Conservation (phyloP, 1,140 invertebrate genomes). For the Amyelois transitella region DNA sequence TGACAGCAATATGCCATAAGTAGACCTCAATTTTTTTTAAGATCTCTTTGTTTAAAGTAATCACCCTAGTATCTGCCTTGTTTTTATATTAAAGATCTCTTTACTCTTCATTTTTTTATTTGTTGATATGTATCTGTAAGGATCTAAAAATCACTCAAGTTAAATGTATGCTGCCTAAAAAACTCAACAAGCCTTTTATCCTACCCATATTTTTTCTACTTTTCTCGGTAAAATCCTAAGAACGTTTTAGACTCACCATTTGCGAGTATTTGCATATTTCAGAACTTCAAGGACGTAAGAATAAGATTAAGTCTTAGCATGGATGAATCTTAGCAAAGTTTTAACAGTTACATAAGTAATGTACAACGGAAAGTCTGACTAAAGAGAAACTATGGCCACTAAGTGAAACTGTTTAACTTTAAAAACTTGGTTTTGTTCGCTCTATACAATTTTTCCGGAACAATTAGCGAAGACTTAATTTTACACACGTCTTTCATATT, state of each 20-base stretch:
- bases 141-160: too few relatives aligned
- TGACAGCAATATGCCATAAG: too few relatives aligned
- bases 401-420: background rate
- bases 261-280: background rate
- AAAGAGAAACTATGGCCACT: background rate
- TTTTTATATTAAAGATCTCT: too few relatives aligned
- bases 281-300: background rate
- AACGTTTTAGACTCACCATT: background rate
- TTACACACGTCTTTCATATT: background rate
- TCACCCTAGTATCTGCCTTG: too few relatives aligned
- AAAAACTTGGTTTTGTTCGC: background rate
- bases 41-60: too few relatives aligned
- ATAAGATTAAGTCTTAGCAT: background rate
- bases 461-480: background rate
- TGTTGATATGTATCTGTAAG: too few relatives aligned
- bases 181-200: too few relatives aligned
- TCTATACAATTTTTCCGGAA: background rate
- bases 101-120: too few relatives aligned
- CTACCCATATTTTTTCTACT: background rate
- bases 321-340: background rate
- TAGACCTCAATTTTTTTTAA: too few relatives aligned
- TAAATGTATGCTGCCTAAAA: too few relatives aligned
- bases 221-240: background rate
- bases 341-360: background rate
- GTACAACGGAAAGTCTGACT: background rate